A percentile compares a stretch with the other conserved stretches of the same genome.
Conservation (phyloP, 2,797 vertebrate species). For the Agapornis canus region DNA sequence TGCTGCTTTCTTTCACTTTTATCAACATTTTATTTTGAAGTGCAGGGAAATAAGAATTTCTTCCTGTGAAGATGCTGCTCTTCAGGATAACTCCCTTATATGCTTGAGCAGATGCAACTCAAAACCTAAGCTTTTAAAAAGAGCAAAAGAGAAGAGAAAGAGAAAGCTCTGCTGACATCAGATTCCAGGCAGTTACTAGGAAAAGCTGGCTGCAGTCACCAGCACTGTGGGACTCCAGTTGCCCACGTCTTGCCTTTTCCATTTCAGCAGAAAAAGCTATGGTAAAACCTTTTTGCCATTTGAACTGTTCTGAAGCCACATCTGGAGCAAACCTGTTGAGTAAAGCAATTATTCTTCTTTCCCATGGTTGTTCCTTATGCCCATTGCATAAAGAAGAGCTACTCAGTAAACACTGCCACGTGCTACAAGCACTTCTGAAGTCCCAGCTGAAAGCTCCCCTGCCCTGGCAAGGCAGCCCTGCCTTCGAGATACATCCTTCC, state of each 20-base stretch:
- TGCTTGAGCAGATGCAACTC: background rate
- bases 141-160: background rate
- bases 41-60: background rate
- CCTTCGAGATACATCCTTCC: background rate
- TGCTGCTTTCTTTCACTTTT: background rate
- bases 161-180: background rate
- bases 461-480: background rate
- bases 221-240: background rate
- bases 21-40: background rate
- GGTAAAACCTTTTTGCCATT: background rate
- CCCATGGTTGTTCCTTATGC: rapidly evolving
- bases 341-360: background rate
- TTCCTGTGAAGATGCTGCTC: background rate
- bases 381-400: background rate
- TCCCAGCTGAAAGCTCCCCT: background rate
- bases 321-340: background rate
- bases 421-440: background rate
- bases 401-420: background rate
- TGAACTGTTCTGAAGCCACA: background rate
- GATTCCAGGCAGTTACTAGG: background rate
- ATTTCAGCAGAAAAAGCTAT: background rate
- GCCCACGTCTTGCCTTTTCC: background rate
- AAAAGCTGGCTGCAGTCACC: background rate
- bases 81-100: background rate
- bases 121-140: background rate